Evolutionary conservation across 2,797 vertebrate genomes (phyloP).

Genomic region (Furcifer pardalis): DNA sequence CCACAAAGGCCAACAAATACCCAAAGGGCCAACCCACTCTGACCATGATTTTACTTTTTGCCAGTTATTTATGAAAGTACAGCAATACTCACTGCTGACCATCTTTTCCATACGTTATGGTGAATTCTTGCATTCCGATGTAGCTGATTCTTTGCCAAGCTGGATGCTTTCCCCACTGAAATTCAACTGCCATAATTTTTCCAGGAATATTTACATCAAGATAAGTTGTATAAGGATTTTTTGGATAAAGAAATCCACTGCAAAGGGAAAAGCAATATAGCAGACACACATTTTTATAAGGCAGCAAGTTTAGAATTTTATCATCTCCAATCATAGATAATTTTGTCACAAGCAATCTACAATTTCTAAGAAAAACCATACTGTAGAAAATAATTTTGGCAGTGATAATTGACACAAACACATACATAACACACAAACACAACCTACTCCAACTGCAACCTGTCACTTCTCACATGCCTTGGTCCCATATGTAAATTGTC

Average conservation of each 20-base stretch:
- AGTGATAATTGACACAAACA: background rate
- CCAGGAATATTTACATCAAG: background rate
- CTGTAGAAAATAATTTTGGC: background rate
- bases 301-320: background rate
- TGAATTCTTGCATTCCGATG: background rate
- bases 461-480: background rate
- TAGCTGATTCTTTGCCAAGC: background rate
- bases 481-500: background rate
- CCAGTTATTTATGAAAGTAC: background rate
- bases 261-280: background rate
- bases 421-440: background rate
- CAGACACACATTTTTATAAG: background rate
- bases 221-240: background rate
- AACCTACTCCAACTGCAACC: background rate
- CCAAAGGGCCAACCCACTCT: background rate
- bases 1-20: background rate
- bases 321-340: background rate
- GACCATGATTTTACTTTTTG: background rate
- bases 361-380: background rate
- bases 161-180: background rate
- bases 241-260: constrained; percentile 12
- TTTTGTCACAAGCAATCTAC: background rate
- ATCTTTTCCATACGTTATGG: background rate
- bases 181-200: background rate
- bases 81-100: background rate